phyloP scores from a whole-genome alignment of 2,888 invertebrate species.

The Eristalis tenax region DNA sequence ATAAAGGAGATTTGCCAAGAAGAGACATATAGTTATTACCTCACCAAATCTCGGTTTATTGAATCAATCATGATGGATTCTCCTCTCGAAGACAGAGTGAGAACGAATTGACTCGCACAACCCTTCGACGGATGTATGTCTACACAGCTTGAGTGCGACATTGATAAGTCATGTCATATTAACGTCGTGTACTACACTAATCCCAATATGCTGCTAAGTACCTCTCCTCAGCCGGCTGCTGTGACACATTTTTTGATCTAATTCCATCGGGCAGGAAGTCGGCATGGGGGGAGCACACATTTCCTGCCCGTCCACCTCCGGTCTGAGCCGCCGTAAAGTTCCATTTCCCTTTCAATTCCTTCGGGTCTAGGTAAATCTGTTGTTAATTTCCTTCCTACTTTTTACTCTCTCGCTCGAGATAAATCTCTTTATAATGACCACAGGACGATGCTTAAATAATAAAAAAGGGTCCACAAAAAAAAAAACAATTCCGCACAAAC shows the following conservation, averaged over 20 bases:
- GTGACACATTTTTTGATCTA: conserved; percentile 19
- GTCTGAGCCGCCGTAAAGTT: conserved; percentile 26
- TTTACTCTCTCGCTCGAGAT: conserved; percentile 35
- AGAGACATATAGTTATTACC: conserved; percentile 32
- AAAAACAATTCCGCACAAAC: conserved; percentile 38
- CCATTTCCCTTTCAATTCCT: conserved; percentile 53
- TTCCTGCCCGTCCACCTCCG: background rate
- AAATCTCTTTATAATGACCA: conserved; percentile 70
- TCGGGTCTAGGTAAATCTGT: conserved; percentile 67
- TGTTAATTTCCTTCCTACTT: conserved; percentile 61
- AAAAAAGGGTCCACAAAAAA: conserved; percentile 52
- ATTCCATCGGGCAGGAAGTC: background rate
- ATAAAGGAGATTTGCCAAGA: conserved; percentile 56
- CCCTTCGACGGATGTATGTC: background rate
- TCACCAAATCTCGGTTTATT: conserved; percentile 55
- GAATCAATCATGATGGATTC: conserved; percentile 62
- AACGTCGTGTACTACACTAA: conserved; percentile 43
- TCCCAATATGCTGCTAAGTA: conserved; percentile 37
- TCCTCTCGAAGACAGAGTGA: conserved; percentile 7
- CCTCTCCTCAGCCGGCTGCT: background rate
- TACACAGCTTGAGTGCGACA: conserved; percentile 23
- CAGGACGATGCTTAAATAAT: conserved; percentile 61
- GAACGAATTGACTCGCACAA: conserved; percentile 27
- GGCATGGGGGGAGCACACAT: background rate
- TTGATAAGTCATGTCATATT: conserved; percentile 48